Evolutionary conservation across 1,140 invertebrate genomes (phyloP).

Genomic region (Zaprionus camerounensis): DNA sequence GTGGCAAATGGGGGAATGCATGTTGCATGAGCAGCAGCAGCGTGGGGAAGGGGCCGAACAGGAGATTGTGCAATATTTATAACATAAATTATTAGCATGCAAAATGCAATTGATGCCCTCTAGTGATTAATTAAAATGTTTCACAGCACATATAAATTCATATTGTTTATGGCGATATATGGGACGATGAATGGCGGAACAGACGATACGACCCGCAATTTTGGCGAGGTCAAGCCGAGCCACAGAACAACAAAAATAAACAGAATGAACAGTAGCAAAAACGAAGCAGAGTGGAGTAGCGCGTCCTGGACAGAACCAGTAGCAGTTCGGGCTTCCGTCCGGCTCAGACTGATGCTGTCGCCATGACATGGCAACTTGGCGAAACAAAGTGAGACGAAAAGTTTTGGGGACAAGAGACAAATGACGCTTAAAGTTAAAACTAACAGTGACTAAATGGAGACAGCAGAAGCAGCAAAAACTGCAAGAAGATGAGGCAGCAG

Average conservation of each 20-base stretch:
- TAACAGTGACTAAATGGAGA: slow-evolving; percentile 80
- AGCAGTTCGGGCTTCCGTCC: slow-evolving; percentile 11
- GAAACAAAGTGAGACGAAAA: slow-evolving; percentile 78
- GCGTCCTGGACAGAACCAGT: too few relatives aligned
- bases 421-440: slow-evolving; percentile 78
- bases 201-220: slow-evolving; percentile 31
- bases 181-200: slow-evolving; percentile 2
- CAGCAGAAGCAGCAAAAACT: slow-evolving; percentile 45
- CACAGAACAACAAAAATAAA: not conserved
- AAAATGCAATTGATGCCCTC: slow-evolving; percentile 82
- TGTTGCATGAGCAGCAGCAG: not conserved
- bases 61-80: slow-evolving; percentile 72
- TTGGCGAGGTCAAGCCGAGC: slow-evolving; percentile 46
- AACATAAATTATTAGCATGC: slow-evolving; percentile 76
- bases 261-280: not conserved
- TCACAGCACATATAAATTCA: slow-evolving; percentile 75
- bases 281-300: too few relatives aligned
- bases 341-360: slow-evolving; percentile 30
- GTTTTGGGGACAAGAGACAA: slow-evolving; percentile 66
- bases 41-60: slow-evolving; percentile 8
- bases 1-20: not conserved
- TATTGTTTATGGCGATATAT: slow-evolving; percentile 71
- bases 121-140: slow-evolving; percentile 81
- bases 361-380: slow-evolving; percentile 74
- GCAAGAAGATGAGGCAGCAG: slow-evolving; percentile 19